Conservation (phyloP, 2,797 vertebrate species). For the Kryptolebias ocellatus region DNA sequence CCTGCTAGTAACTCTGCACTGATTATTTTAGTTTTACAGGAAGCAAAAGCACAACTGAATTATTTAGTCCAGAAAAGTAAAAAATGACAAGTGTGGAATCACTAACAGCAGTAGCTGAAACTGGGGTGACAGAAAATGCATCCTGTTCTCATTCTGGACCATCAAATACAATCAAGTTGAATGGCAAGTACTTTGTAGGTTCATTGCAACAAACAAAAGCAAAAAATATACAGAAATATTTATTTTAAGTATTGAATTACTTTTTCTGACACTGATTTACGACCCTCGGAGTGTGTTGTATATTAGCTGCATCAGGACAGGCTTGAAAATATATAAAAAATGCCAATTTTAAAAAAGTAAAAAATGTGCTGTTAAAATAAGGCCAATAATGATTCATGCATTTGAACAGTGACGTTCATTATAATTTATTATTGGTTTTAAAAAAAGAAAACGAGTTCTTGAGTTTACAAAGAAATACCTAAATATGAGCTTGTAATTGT, state of each 20-base stretch:
- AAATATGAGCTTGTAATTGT: too few relatives aligned
- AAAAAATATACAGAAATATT: neutral
- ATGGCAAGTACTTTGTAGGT: neutral
- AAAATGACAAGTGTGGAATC: conserved; percentile 63
- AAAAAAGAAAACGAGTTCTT: too few relatives aligned
- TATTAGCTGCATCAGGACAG: neutral
- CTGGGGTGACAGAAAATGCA: conserved; percentile 33
- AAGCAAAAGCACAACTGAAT: conserved; percentile 51
- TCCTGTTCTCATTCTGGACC: neutral
- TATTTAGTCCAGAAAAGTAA: conserved; percentile 59
- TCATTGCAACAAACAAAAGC: neutral
- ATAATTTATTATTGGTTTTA: too few relatives aligned
- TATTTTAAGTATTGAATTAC: too few relatives aligned
- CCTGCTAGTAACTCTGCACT: neutral
- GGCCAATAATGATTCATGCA: too few relatives aligned
- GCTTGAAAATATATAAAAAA: neutral
- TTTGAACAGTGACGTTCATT: too few relatives aligned
- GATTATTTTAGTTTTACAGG: conserved; percentile 45
- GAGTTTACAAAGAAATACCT: too few relatives aligned
- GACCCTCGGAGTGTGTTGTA: neutral
- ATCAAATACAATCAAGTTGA: neutral
- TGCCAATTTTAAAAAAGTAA: neutral
- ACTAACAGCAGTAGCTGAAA: conserved; percentile 29
- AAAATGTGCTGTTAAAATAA: neutral
- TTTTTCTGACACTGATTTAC: neutral